Base-by-base conservation (phyloP, 2,888 invertebrate genomes). In the Agrotis puta region DNA sequence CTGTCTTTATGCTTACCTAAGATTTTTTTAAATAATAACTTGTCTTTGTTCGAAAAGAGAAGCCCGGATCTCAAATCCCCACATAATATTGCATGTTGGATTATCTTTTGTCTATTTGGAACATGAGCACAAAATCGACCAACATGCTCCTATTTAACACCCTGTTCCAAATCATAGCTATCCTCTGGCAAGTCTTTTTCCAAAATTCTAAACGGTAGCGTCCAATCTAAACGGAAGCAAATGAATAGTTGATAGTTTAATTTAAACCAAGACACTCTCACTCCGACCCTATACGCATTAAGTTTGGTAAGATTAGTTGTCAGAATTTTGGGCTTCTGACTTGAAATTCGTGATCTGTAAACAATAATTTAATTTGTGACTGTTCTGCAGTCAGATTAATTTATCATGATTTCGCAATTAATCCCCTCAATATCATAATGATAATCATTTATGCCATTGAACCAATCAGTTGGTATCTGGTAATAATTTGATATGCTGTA, bases 331-430 rank as follows among this genome's bases (percentile, higher is more conserved):
- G 18, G 14, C 11, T 14, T 27, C 1, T 39, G 13, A 18, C 9
- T 9, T 33, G 5, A 33, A 33, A 33, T 5, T 7, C 39, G 20
- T 43, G 5, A 61, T 59, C 11, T 39, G 14, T 9, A 18, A n/a
- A n/a, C 6, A 6, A 33, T 3, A 27, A 43, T 43, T 9, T 1
- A 39, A 43, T n/a, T 45, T 14, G 24, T 18, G 16, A 20, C 66
- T 54, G 54, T 45, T 20, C 22, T 39, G 20, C 45, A 24, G 22
- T 18, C 24, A 66, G 16, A 24, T 54, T 54, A 66, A 13, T n/a
- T 54, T 54, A 39, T 33, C 5, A 47, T 66, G 33, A 24, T 47
- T 39, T 67, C 47, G 24, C 48, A 68, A 67, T 27, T 43, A 66
- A 14, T 54, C 16, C 54, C n/a, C 22, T 16, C 9, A 14, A 43